These are phyloP conservation scores for Mus spretus DNA, from an alignment of 2,797 vertebrate genomes.

Conservation along the genomic window DNA sequence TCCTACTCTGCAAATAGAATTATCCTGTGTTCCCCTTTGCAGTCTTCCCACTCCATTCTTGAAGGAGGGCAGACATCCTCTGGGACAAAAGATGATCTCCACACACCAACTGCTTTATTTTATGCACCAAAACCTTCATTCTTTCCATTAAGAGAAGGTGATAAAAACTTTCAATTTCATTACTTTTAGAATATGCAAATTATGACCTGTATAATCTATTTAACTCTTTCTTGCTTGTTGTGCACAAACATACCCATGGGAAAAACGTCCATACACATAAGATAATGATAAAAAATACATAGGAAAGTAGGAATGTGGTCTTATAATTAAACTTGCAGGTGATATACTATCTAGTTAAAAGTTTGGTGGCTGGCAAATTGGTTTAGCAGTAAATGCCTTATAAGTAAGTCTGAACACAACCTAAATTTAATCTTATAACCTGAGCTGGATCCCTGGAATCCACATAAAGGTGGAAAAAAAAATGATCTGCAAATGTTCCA, in stretches of 20 bases:
- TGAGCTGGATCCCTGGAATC: not conserved
- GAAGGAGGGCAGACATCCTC: not conserved
- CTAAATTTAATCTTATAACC: not conserved
- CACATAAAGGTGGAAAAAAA: not conserved
- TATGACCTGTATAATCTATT: not conserved
- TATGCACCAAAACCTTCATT: not conserved
- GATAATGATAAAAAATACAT: not conserved
- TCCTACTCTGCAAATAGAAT: not conserved
- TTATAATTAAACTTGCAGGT: not conserved
- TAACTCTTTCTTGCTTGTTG: not conserved
- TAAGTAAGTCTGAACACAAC: not conserved
- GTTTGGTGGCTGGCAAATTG: not conserved
- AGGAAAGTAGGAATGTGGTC: not conserved
- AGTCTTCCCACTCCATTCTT: not conserved
- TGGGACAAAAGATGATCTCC: not conserved
- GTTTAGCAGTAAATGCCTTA: too few species aligned
- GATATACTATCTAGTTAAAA: not conserved
- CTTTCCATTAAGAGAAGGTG: conserved; percentile 12
- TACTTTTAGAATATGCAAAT: not conserved
- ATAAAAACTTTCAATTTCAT: not conserved
- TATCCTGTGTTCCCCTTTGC: not conserved
- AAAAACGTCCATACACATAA: not conserved
- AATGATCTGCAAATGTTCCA: not conserved
- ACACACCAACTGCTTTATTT: not conserved
- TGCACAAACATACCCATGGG: not conserved